Evolutionary conservation across 2,797 vertebrate genomes (phyloP), one percentile per base, ranked within the genome.

Genomic region (Molothrus ater): DNA sequence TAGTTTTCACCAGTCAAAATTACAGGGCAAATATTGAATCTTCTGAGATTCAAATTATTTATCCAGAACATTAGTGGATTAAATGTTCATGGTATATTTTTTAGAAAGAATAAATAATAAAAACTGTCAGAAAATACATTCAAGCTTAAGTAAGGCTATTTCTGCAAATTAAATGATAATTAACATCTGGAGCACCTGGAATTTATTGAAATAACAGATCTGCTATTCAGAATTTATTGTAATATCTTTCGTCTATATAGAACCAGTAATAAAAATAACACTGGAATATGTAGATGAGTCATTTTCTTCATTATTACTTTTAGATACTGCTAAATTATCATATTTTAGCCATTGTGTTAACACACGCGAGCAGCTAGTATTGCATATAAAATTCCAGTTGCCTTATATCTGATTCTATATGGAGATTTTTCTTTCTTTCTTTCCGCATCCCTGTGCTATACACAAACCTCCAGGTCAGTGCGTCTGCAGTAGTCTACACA

Each of bases 391-490:
- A 68, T 70, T 80, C 45, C 71, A 29, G 48, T 79, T 86, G 45
- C 40, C 48, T 79, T 70, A 22, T 42, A 63, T 64, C 31, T 84
- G 22, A 42, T 71, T 76, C 53, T 78, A 13, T 31, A 34, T 57
- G 34, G 16, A 45, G 18, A 42, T 63, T 80, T 78, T 81, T 88
- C 21, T 65, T 90, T 31, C 51, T 53, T 53, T 79, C 80, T 90
- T 95, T 72, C 66, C 47, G 38, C 63, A 63, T 75, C 36, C 40
- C 32, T 79, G n/a, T 65, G 48, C 63, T 80, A 16, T 38, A 70
- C 43, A 63, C 18, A 86, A 79, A 59, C 54, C 75, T 88, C 47
- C 70, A 88, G 90, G 93, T 90, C 94, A 95, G 19, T 66, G 73
- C 24, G 4, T 95, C 73, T 94, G 86, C 71, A 86, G 26, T 10